Base-by-base conservation (phyloP, 1,140 invertebrate species). In the Achroia grisella region DNA sequence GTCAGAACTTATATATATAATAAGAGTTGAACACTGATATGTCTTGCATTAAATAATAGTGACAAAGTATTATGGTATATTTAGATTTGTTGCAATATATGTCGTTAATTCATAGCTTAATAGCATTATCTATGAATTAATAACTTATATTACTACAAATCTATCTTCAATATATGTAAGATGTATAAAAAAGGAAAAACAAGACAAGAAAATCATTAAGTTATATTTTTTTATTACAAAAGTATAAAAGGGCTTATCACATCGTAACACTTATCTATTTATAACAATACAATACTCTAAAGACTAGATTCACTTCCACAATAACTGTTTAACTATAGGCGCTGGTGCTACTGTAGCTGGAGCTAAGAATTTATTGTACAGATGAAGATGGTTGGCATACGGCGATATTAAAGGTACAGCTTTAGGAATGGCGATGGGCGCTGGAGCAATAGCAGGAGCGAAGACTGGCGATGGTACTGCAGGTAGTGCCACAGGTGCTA, bases 241-340 rank as follows among this genome's bases (percentile, higher is more conserved):
- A 56, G 34, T 65, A 59, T 42, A 55, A 67, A 60, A 57, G 39
- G 53, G 31, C 14, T 36, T 52, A 56, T 17, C 14, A 42, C 28
- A 39, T 39, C 33, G 28, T 44, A 57, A 57, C 55, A 43, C 55
- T 56, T 34, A 63, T 62, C 45, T 48, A 62, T 43, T 61, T 50
- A 33, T 42, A 47, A 60, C 41, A 39, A 55, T 42, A 32, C 49
- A 45, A 55, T 39, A 42, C 54, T 34, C 50, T 39, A 49, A 47
- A 58, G 53, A 62, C 60, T 69, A 62, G 43, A 59, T 42, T 76
- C 52, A 78, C 66, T 82, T 77, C 78, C 78, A 84, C 39, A 68
- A 73, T 27, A 63, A 51, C 44, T 80, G 61, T 62, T 72, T 80
- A 10, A 71, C 27, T 14, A 71, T 28, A 12, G 66, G 72, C 2